A percentile compares a stretch with the other conserved stretches of the same genome.
These are phyloP conservation scores for Anorthoa munda DNA, from an alignment of 2,888 invertebrate genomes.

Conservation along the genomic window DNA sequence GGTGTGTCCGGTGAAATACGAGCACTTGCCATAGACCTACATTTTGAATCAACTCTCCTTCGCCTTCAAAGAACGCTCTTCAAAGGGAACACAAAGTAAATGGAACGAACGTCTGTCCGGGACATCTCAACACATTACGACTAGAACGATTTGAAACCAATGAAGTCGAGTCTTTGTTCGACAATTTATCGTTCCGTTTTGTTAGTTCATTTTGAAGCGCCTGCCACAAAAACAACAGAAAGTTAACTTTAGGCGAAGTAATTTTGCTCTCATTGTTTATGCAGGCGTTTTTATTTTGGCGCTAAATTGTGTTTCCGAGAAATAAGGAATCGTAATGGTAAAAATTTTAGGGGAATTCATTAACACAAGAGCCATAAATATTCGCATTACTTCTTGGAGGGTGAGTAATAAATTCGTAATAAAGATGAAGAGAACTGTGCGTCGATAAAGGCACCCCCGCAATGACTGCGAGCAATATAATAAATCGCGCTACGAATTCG, in stretches of 20 bases:
- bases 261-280: slow-evolving; percentile 72
- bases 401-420: slow-evolving; percentile 83
- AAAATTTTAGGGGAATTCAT: slow-evolving; percentile 74
- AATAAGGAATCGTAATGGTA: slow-evolving; percentile 58
- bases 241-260: slow-evolving; percentile 30
- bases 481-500: slow-evolving; percentile 75
- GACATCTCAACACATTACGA: slow-evolving; percentile 72
- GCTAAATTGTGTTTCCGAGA: slow-evolving; percentile 55
- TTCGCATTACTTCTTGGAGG: slow-evolving; percentile 78
- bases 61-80: slow-evolving; percentile 57
- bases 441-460: slow-evolving; percentile 77
- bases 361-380: slow-evolving; percentile 83
- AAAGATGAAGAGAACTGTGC: slow-evolving; percentile 77
- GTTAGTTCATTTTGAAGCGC: slow-evolving; percentile 70
- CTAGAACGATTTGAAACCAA: slow-evolving; percentile 65
- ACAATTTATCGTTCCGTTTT: slow-evolving; percentile 69
- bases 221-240: slow-evolving; percentile 76
- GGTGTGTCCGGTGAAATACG: slow-evolving; percentile 58
- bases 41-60: slow-evolving; percentile 64
- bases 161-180: slow-evolving; percentile 69
- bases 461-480: slow-evolving; percentile 59
- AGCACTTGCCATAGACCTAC: slow-evolving; percentile 62
- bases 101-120: slow-evolving; percentile 68
- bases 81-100: slow-evolving; percentile 73
- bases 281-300: slow-evolving; percentile 72